These are phyloP conservation scores for Peromyscus melanophrys DNA, from an alignment of 2,797 vertebrate genomes.

Conservation along the genomic window DNA sequence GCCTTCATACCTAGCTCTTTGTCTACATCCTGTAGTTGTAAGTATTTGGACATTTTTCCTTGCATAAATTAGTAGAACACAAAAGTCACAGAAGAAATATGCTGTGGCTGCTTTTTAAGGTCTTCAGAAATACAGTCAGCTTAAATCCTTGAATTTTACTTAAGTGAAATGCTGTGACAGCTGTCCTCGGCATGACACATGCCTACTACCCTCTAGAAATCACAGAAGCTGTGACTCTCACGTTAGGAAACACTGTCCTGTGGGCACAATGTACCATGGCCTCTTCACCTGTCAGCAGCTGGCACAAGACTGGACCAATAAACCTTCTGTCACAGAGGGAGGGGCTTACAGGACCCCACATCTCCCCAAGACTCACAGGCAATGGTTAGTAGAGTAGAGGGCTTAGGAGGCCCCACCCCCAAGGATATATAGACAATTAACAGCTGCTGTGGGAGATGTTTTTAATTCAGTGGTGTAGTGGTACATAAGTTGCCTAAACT, in stretches of 20 bases:
- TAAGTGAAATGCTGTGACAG: not conserved
- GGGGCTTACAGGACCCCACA: not conserved
- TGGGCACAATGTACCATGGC: not conserved
- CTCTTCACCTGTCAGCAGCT: not conserved
- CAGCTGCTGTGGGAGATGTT: not conserved
- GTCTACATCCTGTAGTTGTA: not conserved
- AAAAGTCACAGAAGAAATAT: slow-evolving; percentile 51
- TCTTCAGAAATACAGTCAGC: slow-evolving; percentile 35
- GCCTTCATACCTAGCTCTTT: not conserved
- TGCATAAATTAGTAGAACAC: slow-evolving; percentile 1
- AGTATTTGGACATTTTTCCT: not conserved
- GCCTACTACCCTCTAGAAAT: not conserved
- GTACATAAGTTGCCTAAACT: not conserved
- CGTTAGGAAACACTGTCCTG: not conserved
- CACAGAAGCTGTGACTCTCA: not conserved
- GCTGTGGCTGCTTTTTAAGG: not conserved
- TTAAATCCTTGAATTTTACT: slow-evolving; percentile 6
- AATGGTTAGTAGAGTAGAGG: not conserved
- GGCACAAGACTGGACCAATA: not conserved
- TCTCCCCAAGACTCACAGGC: not conserved
- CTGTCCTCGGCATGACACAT: too few species aligned
- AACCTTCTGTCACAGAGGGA: not conserved
- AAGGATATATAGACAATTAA: not conserved
- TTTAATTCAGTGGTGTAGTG: not conserved
- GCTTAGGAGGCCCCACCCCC: not conserved